Base-by-base conservation (phyloP, 2,888 invertebrate genomes). In the Acanthosepion lycidas region DNA sequence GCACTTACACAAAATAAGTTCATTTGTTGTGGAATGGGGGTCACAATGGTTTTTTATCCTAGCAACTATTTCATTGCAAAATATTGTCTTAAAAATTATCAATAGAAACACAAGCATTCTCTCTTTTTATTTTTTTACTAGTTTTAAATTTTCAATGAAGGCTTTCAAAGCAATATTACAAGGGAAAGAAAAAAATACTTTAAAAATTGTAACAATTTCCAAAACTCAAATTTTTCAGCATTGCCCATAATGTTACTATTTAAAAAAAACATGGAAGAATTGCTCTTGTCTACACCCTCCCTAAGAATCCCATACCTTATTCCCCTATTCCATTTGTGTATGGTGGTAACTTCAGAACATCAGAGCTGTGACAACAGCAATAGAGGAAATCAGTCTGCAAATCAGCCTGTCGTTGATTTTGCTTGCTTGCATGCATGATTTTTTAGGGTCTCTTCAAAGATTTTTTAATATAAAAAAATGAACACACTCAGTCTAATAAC, bases 321-420 rank as follows among this genome's bases (percentile, higher is more conserved):
- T n/a, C 78, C 12, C 28, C 33, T n/a, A 15, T 78, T 78, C 33
- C 78, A 33, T 78, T 9, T 33, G n/a, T 33, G 78, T n/a, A 78
- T 78, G 78, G n/a, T n/a, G 78, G 15, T 78, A n/a, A 78, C 78
- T 78, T 78, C n/a, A n/a, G 78, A 78, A 78, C 33, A 78, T n/a
- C 78, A 78, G 78, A 78, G 78, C 78, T 78, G 78, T 78, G 78
- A 78, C 78, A 78, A 78, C 78, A 8, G 78, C 78, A 78, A n/a
- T 26, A 26, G 23, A 18, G 78, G 78, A 78, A 78, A 78, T 78
- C 78, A n/a, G 78, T 78, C n/a, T 33, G n/a, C 78, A 78, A 78
- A 78, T 78, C 78, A 78, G 78, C 78, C 78, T 78, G 78, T 78
- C 78, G 78, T 78, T n/a, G n/a, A 78, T 78, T 78, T 78, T 33